Evolutionary conservation across 2,888 invertebrate species (phyloP), one percentile per base, ranked within the genome.

Genomic region (Strigamia crassipes): DNA sequence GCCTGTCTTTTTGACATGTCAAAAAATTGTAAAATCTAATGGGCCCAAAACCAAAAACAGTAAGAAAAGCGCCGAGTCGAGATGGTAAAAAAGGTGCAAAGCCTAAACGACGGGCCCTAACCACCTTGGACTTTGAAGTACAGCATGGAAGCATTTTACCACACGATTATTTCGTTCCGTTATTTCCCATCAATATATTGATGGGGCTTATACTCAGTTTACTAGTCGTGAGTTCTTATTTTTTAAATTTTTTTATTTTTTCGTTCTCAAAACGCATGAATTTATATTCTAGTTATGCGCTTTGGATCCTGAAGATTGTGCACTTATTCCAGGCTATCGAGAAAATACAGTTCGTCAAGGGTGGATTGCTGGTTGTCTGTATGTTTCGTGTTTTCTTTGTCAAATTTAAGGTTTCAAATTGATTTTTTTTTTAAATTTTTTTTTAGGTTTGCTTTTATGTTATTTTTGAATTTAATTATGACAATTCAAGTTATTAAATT

Each of bases 221-320:
- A n/a, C 18, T 51, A 51, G 51, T 51, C 1, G 51, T 51, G n/a
- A 51, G 51, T 18, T 4, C 2, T n/a, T 18, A n/a, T 1, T 51
- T n/a, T 46, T 46, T 10, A 2, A 13, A 15, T 46, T 46, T 46
- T 46, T 46, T 9, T 41, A 10, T 10, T 51, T 13, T n/a, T 51
- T n/a, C n/a, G 6, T 51, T 51, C 1, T 18, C 1, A 15, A 15
- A 3, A 51, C 4, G 1, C 2, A 15, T 15, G n/a, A 51, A 23
- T 77, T 15, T 6, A 1, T 38, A 15, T 77, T 77, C 21, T 38
- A 77, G 77, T 38, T 77, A 23, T 77, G 77, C 9, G 77, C 77
- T 1, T 38, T 77, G 77, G 77, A 77, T n/a, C 77, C 77, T 27
- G 77, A 77, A 77, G 77, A 77, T 9, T 77, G 77, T n/a, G 77